Conservation (phyloP, 2,113 vertebrate species). For the Oryzias woworae region DNA sequence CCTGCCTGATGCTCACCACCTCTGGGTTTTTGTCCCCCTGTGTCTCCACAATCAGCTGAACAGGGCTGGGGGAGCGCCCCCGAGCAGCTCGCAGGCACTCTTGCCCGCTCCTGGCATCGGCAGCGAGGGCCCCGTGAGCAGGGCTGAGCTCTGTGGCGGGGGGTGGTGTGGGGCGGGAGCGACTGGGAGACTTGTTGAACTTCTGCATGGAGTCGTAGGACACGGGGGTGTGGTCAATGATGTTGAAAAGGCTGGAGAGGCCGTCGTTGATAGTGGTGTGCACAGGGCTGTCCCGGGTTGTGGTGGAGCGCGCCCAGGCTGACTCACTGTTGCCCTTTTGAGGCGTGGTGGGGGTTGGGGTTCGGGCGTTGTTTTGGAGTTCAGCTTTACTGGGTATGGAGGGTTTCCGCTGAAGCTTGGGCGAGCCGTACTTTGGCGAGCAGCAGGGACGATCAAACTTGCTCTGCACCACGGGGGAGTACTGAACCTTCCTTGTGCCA, state of each 20-base stretch:
- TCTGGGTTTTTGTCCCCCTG: constrained; percentile 87
- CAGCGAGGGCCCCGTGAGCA: constrained; percentile 22
- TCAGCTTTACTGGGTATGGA: constrained; percentile 64
- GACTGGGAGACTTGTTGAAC: constrained; percentile 84
- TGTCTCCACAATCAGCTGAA: constrained; percentile 81
- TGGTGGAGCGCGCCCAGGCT: constrained; percentile 96
- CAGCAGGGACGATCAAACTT: constrained; percentile 97
- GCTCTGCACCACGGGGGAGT: constrained; percentile 89
- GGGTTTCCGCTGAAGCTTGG: constrained; percentile 90
- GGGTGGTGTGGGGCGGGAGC: constrained; percentile 76
- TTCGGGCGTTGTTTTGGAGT: constrained; percentile 62
- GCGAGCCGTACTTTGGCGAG: constrained; percentile 96
- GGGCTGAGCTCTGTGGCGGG: constrained; percentile 51
- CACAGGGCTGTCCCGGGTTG: constrained; percentile 94
- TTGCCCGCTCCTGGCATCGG: constrained; percentile 66
- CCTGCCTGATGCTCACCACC: constrained; percentile 84
- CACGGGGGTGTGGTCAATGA: constrained; percentile 93
- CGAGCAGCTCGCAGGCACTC: constrained; percentile 79
- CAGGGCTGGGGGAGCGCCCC: constrained; percentile 92
- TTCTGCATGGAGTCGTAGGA: constrained; percentile 85
- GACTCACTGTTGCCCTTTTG: constrained; percentile 94
- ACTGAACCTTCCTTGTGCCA: constrained; percentile 86
- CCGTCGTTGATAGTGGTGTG: constrained; percentile 97
- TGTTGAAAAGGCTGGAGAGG: constrained; percentile 98
- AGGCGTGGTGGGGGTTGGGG: constrained; percentile 77